phyloP scores from a whole-genome alignment of 2,797 vertebrate species.

The Hydrophis major region DNA sequence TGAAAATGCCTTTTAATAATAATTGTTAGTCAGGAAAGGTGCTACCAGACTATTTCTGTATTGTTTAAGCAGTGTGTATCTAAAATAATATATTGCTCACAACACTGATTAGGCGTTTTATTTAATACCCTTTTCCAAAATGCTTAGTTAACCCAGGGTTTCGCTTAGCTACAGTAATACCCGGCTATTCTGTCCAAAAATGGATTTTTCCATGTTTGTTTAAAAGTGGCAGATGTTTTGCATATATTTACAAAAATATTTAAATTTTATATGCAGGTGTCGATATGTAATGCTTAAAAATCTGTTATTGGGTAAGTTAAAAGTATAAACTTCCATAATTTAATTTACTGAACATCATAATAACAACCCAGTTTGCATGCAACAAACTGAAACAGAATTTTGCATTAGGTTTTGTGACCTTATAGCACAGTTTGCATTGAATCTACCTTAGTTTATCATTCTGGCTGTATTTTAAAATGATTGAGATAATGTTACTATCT shows the following conservation, averaged over 20 bases:
- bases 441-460: neutral
- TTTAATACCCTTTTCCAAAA: neutral
- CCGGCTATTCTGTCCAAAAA: neutral
- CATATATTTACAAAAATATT: neutral
- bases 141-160: neutral
- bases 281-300: neutral
- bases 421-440: neutral
- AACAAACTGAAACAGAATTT: neutral
- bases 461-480: neutral
- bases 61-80: slow-evolving; percentile 3
- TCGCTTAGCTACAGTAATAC: neutral
- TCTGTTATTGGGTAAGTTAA: neutral
- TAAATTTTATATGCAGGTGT: neutral
- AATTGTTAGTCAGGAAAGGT: neutral
- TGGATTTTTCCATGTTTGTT: neutral
- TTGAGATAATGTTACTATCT: neutral
- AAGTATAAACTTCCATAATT: neutral
- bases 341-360: slow-evolving; percentile 18
- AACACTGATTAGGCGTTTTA: neutral
- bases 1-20: neutral
- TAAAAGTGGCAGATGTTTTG: neutral
- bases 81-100: neutral
- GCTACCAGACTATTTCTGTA: neutral
- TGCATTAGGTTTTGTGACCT: neutral
- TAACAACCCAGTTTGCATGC: rapidly evolving